Percentiles rank a stretch among this genome's conserved stretches.
phyloP scores from a whole-genome alignment of 2,797 vertebrate species.

The Phrynocephalus guinanensis region DNA sequence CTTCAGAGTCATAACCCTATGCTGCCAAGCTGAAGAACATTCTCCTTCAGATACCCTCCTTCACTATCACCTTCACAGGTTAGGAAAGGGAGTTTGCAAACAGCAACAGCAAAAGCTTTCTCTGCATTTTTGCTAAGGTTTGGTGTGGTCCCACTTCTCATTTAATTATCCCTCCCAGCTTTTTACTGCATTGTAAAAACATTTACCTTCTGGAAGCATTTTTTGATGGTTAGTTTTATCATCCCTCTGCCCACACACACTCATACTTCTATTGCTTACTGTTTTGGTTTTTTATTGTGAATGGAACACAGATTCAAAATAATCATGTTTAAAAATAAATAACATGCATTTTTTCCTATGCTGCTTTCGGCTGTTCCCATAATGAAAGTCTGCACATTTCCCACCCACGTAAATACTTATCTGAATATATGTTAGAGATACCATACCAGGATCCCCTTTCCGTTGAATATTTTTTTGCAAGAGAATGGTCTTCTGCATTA shows the following conservation, averaged over 20 bases:
- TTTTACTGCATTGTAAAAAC: no score
- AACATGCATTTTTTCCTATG: neutral
- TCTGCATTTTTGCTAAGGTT: neutral
- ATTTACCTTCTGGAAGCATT: neutral
- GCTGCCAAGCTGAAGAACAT: neutral
- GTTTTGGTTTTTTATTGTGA: neutral
- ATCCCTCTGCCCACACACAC: neutral
- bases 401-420: neutral
- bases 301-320: neutral
- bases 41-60: neutral
- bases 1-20: neutral
- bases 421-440: neutral
- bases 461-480: no score
- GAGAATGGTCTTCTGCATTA: no score
- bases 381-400: neutral
- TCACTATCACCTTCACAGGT: neutral
- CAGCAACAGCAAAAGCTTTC: neutral
- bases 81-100: neutral
- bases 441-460: neutral
- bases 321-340: neutral
- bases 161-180: no score
- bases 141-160: neutral
- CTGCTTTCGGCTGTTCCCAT: neutral
- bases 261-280: neutral
- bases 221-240: neutral